Conservation (phyloP, 2,888 invertebrate species). For the Steromphala cineraria region DNA sequence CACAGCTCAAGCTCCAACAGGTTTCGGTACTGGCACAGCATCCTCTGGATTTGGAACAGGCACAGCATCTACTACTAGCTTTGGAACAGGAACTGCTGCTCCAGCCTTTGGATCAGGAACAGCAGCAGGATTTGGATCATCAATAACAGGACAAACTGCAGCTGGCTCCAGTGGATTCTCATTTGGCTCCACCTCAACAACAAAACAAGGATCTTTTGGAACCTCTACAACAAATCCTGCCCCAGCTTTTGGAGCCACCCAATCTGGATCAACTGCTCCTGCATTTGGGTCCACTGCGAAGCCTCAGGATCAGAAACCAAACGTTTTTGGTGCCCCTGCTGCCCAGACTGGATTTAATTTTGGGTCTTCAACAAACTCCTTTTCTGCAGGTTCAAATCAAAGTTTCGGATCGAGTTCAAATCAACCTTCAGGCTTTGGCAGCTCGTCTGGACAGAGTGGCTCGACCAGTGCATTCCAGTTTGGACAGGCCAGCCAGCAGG, state of each 20-base stretch:
- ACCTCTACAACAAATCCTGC: slow-evolving; percentile 19
- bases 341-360: slow-evolving; percentile 28
- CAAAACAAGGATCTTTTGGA: slow-evolving; percentile 18
- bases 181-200: slow-evolving; percentile 16
- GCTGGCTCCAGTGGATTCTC: neutral
- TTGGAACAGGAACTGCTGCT: neutral
- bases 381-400: slow-evolving; percentile 10
- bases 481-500: slow-evolving; percentile 21
- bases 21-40: neutral
- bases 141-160: neutral
- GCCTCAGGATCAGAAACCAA: slow-evolving; percentile 27
- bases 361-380: slow-evolving; percentile 21
- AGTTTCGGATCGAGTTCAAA: slow-evolving; percentile 4
- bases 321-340: slow-evolving; percentile 23
- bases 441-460: slow-evolving; percentile 19
- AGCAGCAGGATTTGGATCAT: neutral
- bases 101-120: slow-evolving; percentile 3
- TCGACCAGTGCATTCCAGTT: slow-evolving; percentile 35
- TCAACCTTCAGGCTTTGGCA: slow-evolving; percentile 17
- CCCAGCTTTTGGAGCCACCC: slow-evolving; percentile 31
- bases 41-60: neutral
- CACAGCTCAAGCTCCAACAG: neutral
- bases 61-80: neutral
- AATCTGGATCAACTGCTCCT: slow-evolving; percentile 27
- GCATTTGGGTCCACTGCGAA: slow-evolving; percentile 40